These are phyloP conservation scores for Callospermophilus lateralis DNA, from an alignment of 2,113 vertebrate species.

Conservation along the genomic window DNA sequence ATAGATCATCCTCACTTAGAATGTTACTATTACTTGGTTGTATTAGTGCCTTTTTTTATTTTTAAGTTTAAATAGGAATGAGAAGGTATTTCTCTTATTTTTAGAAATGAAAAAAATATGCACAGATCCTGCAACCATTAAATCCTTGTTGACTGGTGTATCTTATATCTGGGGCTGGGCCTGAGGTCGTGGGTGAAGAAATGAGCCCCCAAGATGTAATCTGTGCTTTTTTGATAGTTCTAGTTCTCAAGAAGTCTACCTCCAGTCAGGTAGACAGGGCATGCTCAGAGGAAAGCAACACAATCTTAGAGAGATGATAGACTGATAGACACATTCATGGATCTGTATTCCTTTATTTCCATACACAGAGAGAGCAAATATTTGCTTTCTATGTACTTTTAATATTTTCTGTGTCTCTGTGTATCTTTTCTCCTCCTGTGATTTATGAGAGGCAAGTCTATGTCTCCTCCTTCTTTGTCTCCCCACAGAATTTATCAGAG, in stretches of 20 bases:
- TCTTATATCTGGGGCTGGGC: background rate
- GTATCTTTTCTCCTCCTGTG: background rate
- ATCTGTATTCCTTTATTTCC: background rate
- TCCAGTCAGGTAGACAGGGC: background rate
- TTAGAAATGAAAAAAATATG: background rate
- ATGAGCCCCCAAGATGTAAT: background rate
- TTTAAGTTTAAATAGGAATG: background rate
- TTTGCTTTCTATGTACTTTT: background rate
- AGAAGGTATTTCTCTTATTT: background rate
- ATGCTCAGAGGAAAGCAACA: background rate
- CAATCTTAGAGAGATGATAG: background rate
- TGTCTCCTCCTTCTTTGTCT: conserved; percentile 6
- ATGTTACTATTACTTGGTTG: background rate
- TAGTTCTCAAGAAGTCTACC: background rate
- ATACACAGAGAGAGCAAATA: too few species aligned
- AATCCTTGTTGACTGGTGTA: background rate
- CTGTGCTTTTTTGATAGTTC: background rate
- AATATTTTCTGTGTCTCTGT: background rate
- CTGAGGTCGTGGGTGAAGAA: background rate
- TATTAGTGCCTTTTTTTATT: background rate
- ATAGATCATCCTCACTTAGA: background rate
- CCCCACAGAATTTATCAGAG: background rate
- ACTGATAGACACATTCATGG: background rate
- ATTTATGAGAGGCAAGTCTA: background rate
- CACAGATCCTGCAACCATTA: background rate